These are phyloP conservation scores for Dasyprocta punctata DNA, from an alignment of 2,113 vertebrate genomes.

Conservation along the genomic window DNA sequence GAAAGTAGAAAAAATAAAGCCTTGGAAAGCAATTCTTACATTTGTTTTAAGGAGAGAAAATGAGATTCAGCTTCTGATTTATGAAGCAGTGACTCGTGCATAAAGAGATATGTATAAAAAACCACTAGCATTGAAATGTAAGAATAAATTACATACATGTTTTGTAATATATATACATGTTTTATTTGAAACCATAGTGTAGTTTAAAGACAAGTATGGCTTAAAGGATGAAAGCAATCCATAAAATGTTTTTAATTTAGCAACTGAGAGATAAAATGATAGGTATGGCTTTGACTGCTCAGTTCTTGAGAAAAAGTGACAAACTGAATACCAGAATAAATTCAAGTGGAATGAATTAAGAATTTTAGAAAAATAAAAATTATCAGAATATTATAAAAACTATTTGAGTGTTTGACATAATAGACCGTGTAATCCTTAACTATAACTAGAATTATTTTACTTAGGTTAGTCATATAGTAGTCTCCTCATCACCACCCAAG, in stretches of 20 bases:
- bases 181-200: background rate
- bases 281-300: slow-evolving; percentile 71
- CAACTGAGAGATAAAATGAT: slow-evolving; percentile 72
- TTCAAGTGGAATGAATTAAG: slow-evolving; percentile 19
- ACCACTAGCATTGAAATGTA: slow-evolving; percentile 76
- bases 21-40: slow-evolving; percentile 68
- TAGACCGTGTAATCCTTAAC: background rate
- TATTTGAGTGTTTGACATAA: background rate
- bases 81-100: slow-evolving; percentile 77
- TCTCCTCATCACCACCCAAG: background rate
- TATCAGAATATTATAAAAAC: background rate
- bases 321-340: slow-evolving; percentile 50
- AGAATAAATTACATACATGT: slow-evolving; percentile 70
- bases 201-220: slow-evolving; percentile 74
- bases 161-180: slow-evolving; percentile 77
- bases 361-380: slow-evolving; percentile 21
- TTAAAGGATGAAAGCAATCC: slow-evolving; percentile 82
- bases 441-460: slow-evolving; percentile 3
- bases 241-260: slow-evolving; percentile 82
- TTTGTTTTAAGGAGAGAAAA: slow-evolving; percentile 79
- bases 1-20: slow-evolving; percentile 74
- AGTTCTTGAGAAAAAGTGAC: slow-evolving; percentile 68
- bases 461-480: background rate
- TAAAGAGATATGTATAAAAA: slow-evolving; percentile 80
- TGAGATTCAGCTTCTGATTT: slow-evolving; percentile 82